A percentile compares a stretch with the other conserved stretches of the same genome.
phyloP scores from a whole-genome alignment of 2,888 invertebrate genomes.

The Thereva nobilitata region DNA sequence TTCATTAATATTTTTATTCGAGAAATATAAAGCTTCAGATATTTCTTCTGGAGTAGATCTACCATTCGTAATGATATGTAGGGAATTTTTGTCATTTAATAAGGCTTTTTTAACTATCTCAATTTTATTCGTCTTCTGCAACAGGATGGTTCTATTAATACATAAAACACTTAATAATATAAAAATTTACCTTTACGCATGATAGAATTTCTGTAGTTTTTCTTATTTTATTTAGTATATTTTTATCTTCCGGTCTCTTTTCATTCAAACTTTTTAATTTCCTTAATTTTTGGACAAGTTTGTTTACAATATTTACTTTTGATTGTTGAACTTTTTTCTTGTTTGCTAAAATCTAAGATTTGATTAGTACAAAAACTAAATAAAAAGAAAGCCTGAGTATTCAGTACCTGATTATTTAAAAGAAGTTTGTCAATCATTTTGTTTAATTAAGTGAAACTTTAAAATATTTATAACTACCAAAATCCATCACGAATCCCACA shows the following conservation, averaged over 20 bases:
- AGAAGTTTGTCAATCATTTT: constrained; percentile 53
- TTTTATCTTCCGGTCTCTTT: constrained; percentile 3
- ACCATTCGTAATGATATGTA: constrained; percentile 50
- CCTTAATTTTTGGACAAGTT: constrained; percentile 46
- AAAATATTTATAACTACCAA: too few relatives aligned
- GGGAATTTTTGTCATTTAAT: constrained; percentile 47
- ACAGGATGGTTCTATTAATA: constrained; percentile 7
- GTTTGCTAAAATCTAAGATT: constrained; percentile 50
- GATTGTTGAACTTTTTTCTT: constrained; percentile 51
- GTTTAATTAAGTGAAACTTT: background rate
- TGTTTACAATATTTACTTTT: constrained; percentile 51
- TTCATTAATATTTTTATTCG: constrained; percentile 50
- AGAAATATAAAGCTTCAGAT: constrained; percentile 50
- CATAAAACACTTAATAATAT: background rate
- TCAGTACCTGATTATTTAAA: constrained; percentile 54
- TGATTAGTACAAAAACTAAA: background rate
- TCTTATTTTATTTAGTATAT: background rate
- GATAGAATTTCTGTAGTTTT: constrained; percentile 5
- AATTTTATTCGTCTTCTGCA: constrained; percentile 48
- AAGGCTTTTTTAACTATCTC: constrained; percentile 50
- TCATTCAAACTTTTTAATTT: constrained; percentile 8
- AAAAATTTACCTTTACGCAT: constrained; percentile 13
- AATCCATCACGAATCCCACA: too few relatives aligned
- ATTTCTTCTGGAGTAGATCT: constrained; percentile 50
- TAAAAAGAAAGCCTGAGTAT: too few relatives aligned